Evolutionary conservation across 2,888 invertebrate species (phyloP), one percentile per base, ranked within the genome.

Genomic region (Ophion ventricosus): DNA sequence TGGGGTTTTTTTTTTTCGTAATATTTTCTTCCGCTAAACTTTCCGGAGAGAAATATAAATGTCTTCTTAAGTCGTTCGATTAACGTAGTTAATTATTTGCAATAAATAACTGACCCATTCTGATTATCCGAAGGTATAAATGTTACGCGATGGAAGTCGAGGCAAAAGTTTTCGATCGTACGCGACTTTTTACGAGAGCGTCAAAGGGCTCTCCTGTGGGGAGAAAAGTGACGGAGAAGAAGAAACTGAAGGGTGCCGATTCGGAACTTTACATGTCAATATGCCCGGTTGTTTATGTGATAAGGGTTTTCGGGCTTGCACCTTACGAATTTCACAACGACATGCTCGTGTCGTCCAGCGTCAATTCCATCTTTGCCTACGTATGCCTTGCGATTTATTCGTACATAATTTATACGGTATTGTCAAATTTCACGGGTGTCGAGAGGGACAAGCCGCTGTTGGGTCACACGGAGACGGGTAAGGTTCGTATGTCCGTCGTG

Each of bases 241-340:
- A 69, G 23, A 88, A 78, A 69, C 59, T 75, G 7, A 85, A 81
- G 25, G 92, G 92, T 3, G 83, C 88, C 2, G 89, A 92, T 43
- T 90, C 91, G 35, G 78, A 87, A 0, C 86, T 93, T 23, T 93
- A 92, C 69, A 86, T 89, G n/a, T 89, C 90, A 23, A 78, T 91
- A 67, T 90, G 89, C 25, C 92, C 92, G 1, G 29, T 89, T 20
- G 80, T 92, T 64, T 91, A 89, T 72, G 69, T 89, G 2, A 74
- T 89, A 8, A 88, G 90, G 79, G 4, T 91, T 25, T 91, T 93
- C 70, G 93, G 93, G 10, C 82, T 91, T n/a, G 91, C 91, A 2
- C 93, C 93, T 10, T 93, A 92, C 83, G 85, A 88, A 23, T 90
- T 90, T 73, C 85, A 82, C 40, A 87, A 87, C 40, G 87, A 91